Evolutionary conservation across 1,140 invertebrate species (phyloP).

Genomic region (Lordiphosa mommai): DNA sequence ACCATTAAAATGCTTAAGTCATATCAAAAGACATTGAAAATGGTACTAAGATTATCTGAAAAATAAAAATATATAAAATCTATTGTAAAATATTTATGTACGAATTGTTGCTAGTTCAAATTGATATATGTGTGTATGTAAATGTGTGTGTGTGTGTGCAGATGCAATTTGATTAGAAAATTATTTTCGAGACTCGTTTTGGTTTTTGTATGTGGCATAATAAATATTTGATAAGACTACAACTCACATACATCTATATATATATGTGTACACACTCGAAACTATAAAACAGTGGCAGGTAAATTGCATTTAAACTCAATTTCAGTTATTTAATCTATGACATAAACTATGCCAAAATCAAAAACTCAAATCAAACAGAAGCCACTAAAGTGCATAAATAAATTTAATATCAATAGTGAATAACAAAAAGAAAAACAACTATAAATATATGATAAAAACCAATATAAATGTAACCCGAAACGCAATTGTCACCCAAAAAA

Average conservation of each 20-base stretch:
- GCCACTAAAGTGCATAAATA: slow-evolving; percentile 53
- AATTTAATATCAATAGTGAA: slow-evolving; percentile 41
- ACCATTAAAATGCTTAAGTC: slow-evolving; percentile 71
- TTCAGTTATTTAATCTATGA: slow-evolving; percentile 48
- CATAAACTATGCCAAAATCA: slow-evolving; percentile 31
- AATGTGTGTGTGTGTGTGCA: slow-evolving; percentile 1
- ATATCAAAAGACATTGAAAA: slow-evolving; percentile 74
- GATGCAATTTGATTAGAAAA: slow-evolving; percentile 5
- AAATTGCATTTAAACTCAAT: slow-evolving; percentile 64
- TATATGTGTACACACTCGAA: slow-evolving; percentile 17
- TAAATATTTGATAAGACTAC: slow-evolving; percentile 31
- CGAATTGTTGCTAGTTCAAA: slow-evolving; percentile 1
- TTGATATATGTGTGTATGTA: slow-evolving; percentile 1
- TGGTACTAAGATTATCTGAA: slow-evolving; percentile 59
- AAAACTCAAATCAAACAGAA: slow-evolving; percentile 64
- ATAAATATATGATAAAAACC: slow-evolving; percentile 2
- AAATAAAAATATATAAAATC: slow-evolving; percentile 27
- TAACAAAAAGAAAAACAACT: not conserved
- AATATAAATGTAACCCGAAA: slow-evolving; percentile 7
- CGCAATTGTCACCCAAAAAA: slow-evolving; percentile 22
- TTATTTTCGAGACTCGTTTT: not conserved
- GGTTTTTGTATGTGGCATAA: slow-evolving; percentile 2
- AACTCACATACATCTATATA: too few species aligned
- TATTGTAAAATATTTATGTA: slow-evolving; percentile 69
- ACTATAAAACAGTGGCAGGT: slow-evolving; percentile 45